Base-by-base conservation (phyloP, 2,888 invertebrate genomes). In the Geotrupes spiniger region DNA sequence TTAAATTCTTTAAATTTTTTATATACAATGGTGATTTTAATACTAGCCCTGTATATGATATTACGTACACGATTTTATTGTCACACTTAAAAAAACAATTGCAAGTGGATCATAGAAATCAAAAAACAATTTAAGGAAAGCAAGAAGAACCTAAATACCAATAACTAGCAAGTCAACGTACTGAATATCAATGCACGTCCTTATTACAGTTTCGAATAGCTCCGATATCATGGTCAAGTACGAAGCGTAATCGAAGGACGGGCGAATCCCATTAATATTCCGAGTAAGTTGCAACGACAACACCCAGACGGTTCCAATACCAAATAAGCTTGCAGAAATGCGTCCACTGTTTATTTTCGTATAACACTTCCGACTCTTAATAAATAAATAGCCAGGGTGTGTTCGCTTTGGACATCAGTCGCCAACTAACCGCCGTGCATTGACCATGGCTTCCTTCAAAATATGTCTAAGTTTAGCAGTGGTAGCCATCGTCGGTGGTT, bases 401-500 rank as follows among this genome's bases (percentile, higher is more conserved):
- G 37, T 61, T n/a, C n/a, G 59, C 59, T 56, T 57, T 46, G 42
- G 17, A 44, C 48, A 56, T 54, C 58, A 57, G 58, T 61, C 54
- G 48, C 47, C 46, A 38, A 48, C 46, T 45, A 37, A 46, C 46
- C 17, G 50, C 40, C 53, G 43, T 49, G 49, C 49, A 33, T 33
- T 46, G 39, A 50, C 43, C 27, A 64, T 62, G 62, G 58, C 57
- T 46, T 50, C 54, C 45, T 28, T 53, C 41, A 62, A 62, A 62
- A 54, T 61, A 39, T 60, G 58, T 52, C 48, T 59, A 37, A 48
- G 77, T 63, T 65, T 78, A 68, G 76, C 71, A 64, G 60, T 78
- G 51, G 63, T 78, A 54, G 74, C 76, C 51, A 8, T 39, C 6
- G 56, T 62, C 58, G 78, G 78, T 49, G 74, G 76, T 51, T 80